Conservation (phyloP, 2,113 vertebrate genomes). For the Hepsetus odoe region DNA sequence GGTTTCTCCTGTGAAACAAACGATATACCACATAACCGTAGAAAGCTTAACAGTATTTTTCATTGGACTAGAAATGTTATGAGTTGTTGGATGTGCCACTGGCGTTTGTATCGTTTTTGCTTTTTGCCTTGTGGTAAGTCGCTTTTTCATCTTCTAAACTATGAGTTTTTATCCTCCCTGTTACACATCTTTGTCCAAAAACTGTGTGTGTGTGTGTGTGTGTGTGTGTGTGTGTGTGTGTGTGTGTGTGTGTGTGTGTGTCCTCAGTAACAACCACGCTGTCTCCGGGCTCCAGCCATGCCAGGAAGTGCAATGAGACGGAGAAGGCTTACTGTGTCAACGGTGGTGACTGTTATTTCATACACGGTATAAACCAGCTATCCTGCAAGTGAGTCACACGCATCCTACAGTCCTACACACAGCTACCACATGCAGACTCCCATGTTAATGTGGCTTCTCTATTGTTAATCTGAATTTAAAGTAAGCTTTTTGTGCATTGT, state of each 20-base stretch:
- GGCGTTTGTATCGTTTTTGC: constrained; percentile 8
- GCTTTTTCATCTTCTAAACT: constrained; percentile 9
- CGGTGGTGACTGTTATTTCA: constrained; percentile 98
- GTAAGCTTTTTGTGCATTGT: background rate
- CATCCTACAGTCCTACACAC: background rate
- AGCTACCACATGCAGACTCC: background rate
- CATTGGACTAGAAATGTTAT: constrained; percentile 6
- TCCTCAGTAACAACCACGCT: constrained; percentile 85
- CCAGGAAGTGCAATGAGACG: constrained; percentile 93
- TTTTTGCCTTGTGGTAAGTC: constrained; percentile 23
- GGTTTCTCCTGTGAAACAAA: too few relatives aligned
- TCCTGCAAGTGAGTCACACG: constrained; percentile 94
- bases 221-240: constrained; percentile 5
- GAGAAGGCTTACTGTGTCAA: constrained; percentile 95
- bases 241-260: constrained; percentile 35
- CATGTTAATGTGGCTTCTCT: background rate
- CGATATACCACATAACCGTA: constrained; percentile 1
- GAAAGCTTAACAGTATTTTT: background rate
- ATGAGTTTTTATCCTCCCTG: constrained; percentile 8
- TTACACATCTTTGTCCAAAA: constrained; percentile 27
- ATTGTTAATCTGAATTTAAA: background rate
- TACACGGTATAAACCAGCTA: constrained; percentile 96
- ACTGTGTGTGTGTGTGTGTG: constrained; percentile 19
- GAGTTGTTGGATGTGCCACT: constrained; percentile 13
- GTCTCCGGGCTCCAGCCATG: constrained; percentile 89